Conservation (phyloP, 2,888 invertebrate species). For the Poecilobothrus nobilitatus region DNA sequence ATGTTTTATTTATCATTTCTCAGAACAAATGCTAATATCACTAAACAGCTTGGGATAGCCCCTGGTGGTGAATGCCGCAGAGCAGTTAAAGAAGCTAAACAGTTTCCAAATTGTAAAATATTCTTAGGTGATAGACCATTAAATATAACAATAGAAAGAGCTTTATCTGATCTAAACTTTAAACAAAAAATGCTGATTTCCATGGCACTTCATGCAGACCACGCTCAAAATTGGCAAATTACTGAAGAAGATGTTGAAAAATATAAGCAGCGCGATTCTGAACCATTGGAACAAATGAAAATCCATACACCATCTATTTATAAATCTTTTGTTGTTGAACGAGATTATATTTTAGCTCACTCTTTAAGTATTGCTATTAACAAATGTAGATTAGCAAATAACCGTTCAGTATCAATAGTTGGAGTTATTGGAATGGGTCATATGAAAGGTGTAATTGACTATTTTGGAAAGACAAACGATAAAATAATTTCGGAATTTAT, state of each 20-base stretch:
- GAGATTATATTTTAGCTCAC: constrained; percentile 79
- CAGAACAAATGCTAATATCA: constrained; percentile 81
- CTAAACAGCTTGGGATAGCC: constrained; percentile 87
- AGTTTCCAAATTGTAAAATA: constrained; percentile 59
- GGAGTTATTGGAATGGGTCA: constrained; percentile 94
- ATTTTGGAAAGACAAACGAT: constrained; percentile 22
- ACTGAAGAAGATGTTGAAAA: constrained; percentile 77
- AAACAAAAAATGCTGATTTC: constrained; percentile 60
- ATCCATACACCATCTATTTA: constrained; percentile 68
- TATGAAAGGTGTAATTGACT: constrained; percentile 53
- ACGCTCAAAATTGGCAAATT: constrained; percentile 13
- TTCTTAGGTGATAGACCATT: constrained; percentile 86
- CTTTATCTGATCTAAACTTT: constrained; percentile 71
- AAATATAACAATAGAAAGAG: constrained; percentile 77
- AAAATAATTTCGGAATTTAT: constrained; percentile 23
- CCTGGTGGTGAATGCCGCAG: constrained; percentile 92
- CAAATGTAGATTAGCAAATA: constrained; percentile 17
- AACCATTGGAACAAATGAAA: constrained; percentile 63
- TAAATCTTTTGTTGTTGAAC: constrained; percentile 80
- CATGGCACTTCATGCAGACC: constrained; percentile 10
- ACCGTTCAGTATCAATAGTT: constrained; percentile 59
- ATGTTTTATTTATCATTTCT: constrained; percentile 75
- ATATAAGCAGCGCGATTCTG: constrained; percentile 55
- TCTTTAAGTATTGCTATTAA: constrained; percentile 61
- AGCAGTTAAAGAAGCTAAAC: constrained; percentile 68